A percentile compares a stretch with the other conserved stretches of the same genome.
These are phyloP conservation scores for Diphyllodes magnificus DNA, from an alignment of 2,113 vertebrate species.

Conservation along the genomic window DNA sequence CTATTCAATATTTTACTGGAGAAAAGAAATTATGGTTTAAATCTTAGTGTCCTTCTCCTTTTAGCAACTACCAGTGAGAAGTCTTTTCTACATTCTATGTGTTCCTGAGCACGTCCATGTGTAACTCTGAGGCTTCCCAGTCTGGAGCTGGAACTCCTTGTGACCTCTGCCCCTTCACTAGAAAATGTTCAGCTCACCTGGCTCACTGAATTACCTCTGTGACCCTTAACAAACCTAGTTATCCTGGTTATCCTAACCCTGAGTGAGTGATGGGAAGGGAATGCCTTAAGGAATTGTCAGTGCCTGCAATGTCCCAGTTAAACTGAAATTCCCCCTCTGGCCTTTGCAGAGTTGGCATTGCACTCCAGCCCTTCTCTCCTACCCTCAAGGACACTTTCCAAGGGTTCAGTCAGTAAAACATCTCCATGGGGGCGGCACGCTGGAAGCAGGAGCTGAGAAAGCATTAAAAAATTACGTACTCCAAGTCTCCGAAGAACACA, in stretches of 20 bases:
- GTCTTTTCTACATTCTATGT: neutral
- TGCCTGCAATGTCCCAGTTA: neutral
- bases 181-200: neutral
- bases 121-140: neutral
- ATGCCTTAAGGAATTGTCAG: neutral
- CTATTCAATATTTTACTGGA: neutral
- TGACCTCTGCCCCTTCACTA: neutral
- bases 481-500: neutral
- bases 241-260: neutral
- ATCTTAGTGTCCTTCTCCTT: neutral
- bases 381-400: neutral
- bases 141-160: neutral
- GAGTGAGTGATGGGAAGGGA: neutral
- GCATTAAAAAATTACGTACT: rapidly evolving
- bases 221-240: neutral
- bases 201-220: neutral
- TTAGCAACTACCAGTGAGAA: neutral
- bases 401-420: neutral
- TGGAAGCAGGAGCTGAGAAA: neutral
- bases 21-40: neutral
- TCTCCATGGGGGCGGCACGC: neutral
- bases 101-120: neutral
- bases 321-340: neutral
- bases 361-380: neutral
- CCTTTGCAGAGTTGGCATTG: neutral